Evolutionary conservation across 2,113 vertebrate species (phyloP), one percentile per base, ranked within the genome.

Genomic region (Aphyosemion australe): DNA sequence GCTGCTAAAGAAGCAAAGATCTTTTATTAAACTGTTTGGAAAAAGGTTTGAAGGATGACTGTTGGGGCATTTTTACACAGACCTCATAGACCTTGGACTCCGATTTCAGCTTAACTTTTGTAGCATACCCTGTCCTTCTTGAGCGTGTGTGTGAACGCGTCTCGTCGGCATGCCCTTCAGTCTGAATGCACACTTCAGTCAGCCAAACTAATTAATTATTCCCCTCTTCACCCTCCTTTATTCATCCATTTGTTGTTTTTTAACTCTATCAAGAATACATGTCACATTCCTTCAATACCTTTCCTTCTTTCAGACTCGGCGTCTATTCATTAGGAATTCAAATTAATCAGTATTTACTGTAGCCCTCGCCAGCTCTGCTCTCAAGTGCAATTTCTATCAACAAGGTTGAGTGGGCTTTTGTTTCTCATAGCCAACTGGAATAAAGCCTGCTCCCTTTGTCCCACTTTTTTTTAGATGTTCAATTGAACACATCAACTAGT

Each of bases 381-480:
- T 88, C 89, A 88, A 91, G 88, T 87, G 85, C 85, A 87, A 84
- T 91, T 88, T 89, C 86, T 87, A 87, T 88, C 89, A 87, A 86
- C 89, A 91, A 91, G 88, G 89, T 91, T 88, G 89, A 89, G 88
- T 88, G 85, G 82, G 79, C 79, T 88, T 90, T 91, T 89, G 89
- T 91, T 87, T 89, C 73, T 87, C 63, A 69, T 67, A 86, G 84
- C 83, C 82, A 87, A 87, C 82, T 87, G 80, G 82, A 89, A 69
- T 77, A 74, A 85, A 78, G 75, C 63, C 67, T 9, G 45, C 64
- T 68, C 63, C 62, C 46, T 85, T 77, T 84, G 76, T 76, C 58
- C 61, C 43, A 18, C 74, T 76, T 76, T 37, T n/a, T 84, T 82
- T 77, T 65, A 65, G 63, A 83, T 82, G 79, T 83, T 85, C 76